Evolutionary conservation across 2,888 invertebrate species (phyloP).

Genomic region (Tuberolachnus salignus): DNA sequence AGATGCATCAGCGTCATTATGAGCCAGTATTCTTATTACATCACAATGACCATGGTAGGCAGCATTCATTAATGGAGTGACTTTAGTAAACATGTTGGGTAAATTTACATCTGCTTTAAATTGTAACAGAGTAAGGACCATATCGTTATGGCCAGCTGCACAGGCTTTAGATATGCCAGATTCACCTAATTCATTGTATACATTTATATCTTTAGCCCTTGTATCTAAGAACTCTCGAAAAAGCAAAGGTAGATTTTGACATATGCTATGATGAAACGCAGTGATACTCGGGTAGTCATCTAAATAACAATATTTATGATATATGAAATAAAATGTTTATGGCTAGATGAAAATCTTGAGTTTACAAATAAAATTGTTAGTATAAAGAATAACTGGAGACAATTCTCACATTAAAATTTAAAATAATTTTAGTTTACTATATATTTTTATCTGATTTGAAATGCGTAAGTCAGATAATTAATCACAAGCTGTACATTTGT

Average conservation of each 20-base stretch:
- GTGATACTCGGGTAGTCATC: constrained; percentile 12
- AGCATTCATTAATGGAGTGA: constrained; percentile 41
- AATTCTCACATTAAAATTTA: too few species aligned
- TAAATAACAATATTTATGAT: neutral
- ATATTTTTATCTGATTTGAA: too few species aligned
- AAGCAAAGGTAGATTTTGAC: constrained; percentile 36
- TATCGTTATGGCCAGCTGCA: constrained; percentile 27
- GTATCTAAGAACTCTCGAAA: constrained; percentile 31
- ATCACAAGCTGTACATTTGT: too few species aligned
- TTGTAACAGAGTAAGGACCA: constrained; percentile 24
- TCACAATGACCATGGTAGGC: constrained; percentile 33
- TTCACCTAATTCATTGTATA: constrained; percentile 33
- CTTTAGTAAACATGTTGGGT: constrained; percentile 27
- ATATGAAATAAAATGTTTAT: neutral
- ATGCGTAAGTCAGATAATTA: too few species aligned
- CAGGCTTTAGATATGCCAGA: constrained; percentile 20
- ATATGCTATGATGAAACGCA: constrained; percentile 31
- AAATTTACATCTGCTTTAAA: constrained; percentile 30
- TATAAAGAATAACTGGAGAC: too few species aligned
- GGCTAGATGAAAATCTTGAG: too few species aligned
- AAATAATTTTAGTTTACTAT: too few species aligned
- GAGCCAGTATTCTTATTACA: constrained; percentile 44
- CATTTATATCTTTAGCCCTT: constrained; percentile 21
- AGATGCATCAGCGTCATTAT: constrained; percentile 35
- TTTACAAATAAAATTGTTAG: too few species aligned